Percentiles rank a stretch among this genome's conserved stretches.
phyloP scores from a whole-genome alignment of 2,888 invertebrate species.

The Aleiodes testaceus region DNA sequence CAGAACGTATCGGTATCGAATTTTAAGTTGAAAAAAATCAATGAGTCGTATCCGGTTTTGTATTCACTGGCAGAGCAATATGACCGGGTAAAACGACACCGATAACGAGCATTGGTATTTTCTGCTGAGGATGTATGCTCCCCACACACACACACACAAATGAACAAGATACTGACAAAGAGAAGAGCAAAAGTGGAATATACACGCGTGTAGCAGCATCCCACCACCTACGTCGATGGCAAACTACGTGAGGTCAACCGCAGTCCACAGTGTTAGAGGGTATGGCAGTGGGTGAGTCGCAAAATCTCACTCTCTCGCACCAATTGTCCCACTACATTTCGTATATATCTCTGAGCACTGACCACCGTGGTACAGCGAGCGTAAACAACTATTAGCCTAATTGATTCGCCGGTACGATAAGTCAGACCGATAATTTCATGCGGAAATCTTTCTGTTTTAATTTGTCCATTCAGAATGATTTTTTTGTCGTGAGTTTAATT shows the following conservation, averaged over 20 bases:
- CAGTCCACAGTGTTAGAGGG: slow-evolving; percentile 41
- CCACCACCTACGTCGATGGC: slow-evolving; percentile 43
- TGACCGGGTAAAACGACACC: slow-evolving; percentile 29
- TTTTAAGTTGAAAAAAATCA: slow-evolving; percentile 28
- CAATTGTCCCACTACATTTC: slow-evolving; percentile 19
- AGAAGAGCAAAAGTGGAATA: slow-evolving; percentile 27
- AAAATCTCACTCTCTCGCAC: slow-evolving; percentile 36
- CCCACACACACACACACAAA: background rate
- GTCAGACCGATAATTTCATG: slow-evolving; percentile 58
- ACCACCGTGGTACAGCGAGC: slow-evolving; percentile 47
- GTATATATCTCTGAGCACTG: slow-evolving; percentile 33
- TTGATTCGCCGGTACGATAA: slow-evolving; percentile 61
- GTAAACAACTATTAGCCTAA: slow-evolving; percentile 65
- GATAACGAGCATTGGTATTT: slow-evolving; percentile 31
- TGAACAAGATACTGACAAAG: background rate
- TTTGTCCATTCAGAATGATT: too few species aligned
- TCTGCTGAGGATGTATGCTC: slow-evolving; percentile 2
- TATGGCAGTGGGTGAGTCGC: slow-evolving; percentile 16
- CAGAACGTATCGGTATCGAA: slow-evolving; percentile 20
- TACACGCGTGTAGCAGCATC: slow-evolving; percentile 18
- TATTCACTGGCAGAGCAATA: slow-evolving; percentile 26
- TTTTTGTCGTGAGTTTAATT: too few species aligned
- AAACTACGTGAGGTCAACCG: slow-evolving; percentile 43
- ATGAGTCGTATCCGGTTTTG: slow-evolving; percentile 33
- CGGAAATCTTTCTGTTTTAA: too few species aligned